Conservation (phyloP, 2,888 invertebrate species). For the Hyposoter didymator region DNA sequence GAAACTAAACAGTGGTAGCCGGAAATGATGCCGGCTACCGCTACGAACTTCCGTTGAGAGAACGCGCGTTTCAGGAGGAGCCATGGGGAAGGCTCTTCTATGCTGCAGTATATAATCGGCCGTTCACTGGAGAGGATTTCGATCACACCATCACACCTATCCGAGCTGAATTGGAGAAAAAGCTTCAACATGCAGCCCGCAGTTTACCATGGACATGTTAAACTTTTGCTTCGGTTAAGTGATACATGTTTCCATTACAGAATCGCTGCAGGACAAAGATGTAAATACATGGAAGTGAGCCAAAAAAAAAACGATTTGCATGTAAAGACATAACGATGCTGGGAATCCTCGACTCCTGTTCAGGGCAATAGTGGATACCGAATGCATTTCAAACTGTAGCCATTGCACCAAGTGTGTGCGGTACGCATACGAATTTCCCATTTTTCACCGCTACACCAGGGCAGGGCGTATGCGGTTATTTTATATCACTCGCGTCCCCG, state of each 20-base stretch:
- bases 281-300: conserved; percentile 22
- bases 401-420: conserved; percentile 31
- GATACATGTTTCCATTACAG: conserved; percentile 16
- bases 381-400: conserved; percentile 32
- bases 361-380: background rate
- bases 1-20: conserved; percentile 81
- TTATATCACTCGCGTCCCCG: conserved; percentile 45
- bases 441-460: conserved; percentile 12
- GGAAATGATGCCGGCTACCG: conserved; percentile 81
- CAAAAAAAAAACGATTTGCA: conserved; percentile 36
- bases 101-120: conserved; percentile 20
- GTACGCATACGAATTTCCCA: conserved; percentile 56
- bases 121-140: conserved; percentile 60
- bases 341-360: conserved; percentile 39
- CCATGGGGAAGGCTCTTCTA: conserved; percentile 11
- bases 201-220: background rate
- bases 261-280: conserved; percentile 12
- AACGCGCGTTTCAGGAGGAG: conserved; percentile 49
- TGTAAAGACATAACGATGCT: conserved; percentile 35
- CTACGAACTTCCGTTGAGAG: conserved; percentile 76
- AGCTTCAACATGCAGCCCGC: background rate
- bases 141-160: conserved; percentile 57
- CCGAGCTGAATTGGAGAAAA: background rate
- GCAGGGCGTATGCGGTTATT: conserved; percentile 22
- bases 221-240: conserved; percentile 17